Base-by-base conservation (phyloP, 1,140 invertebrate genomes). In the Solenopsis invicta region DNA sequence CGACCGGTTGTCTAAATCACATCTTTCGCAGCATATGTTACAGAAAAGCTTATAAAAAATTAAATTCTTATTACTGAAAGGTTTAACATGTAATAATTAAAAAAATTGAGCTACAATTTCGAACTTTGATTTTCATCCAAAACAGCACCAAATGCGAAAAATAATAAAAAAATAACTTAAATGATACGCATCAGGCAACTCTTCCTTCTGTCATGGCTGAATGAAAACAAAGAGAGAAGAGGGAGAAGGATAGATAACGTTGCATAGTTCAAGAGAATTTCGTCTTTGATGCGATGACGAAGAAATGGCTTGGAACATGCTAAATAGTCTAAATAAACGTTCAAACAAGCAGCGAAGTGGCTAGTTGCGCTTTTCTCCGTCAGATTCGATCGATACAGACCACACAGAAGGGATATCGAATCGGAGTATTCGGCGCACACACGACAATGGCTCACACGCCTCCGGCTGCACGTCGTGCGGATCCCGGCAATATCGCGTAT, bases 401-500 rank as follows among this genome's bases (percentile, higher is more conserved):
- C 59, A 80, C 66, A 62, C 86, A 54, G 61, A 24, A 59, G 9
- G 12, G 34, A 71, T 84, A 84, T 84, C 69, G 80, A 82, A 74
- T 82, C 67, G 54, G 67, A 8, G 24, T 61, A 48, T 74, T 77
- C n/a, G 69, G 54, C 69, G 77, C 48, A 54, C 48, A 54, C 45
- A 59, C 8, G 34, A 24, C 8, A 59, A 69, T 52, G 77, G 21
- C 34, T 66, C 62, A 45, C 24, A 41, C 64, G 59, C 77, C 29
- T 45, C 48, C 16, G 66, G 67, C 76, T 29, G 54, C 54, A 29
- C 29, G 29, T 41, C 67, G 52, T 59, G 21, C 78, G 34, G 34
- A 66, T 71, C 56, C 76, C 52, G 74, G 78, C 75, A 89, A 92
- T 88, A 90, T 90, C 90, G 82, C 88, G 75, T 87, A 77, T 86